These are phyloP conservation scores for Stenolophus ochropezus DNA, from an alignment of 2,888 invertebrate species.

Conservation along the genomic window DNA sequence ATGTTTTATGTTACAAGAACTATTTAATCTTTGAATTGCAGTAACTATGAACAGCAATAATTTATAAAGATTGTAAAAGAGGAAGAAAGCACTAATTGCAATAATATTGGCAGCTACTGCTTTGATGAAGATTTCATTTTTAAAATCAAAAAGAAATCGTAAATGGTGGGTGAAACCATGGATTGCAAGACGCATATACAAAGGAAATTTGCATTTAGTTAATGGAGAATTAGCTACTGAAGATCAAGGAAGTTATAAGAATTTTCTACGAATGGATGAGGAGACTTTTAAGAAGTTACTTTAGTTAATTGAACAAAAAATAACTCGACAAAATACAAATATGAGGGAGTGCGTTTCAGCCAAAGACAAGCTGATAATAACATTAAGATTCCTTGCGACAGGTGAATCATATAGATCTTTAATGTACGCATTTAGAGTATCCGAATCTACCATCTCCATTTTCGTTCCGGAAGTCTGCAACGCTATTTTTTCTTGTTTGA, in stretches of 20 bases:
- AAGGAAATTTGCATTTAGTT: constrained; percentile 8
- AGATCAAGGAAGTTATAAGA: not conserved
- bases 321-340: not conserved
- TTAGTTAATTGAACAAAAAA: not conserved
- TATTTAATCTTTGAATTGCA: not conserved
- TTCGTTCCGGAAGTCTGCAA: constrained; percentile 49
- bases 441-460: constrained; percentile 38
- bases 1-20: no score
- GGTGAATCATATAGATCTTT: constrained; percentile 58
- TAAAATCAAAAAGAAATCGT: not conserved
- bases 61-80: not conserved
- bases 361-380: not conserved
- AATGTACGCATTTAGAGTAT: constrained; percentile 58
- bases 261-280: constrained; percentile 1
- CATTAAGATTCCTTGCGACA: constrained; percentile 51
- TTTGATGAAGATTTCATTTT: not conserved
- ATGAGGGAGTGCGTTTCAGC: not conserved
- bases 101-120: not conserved
- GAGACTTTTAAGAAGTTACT: not conserved
- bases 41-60: not conserved
- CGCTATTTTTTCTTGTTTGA: not conserved
- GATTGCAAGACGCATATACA: not conserved
- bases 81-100: not conserved
- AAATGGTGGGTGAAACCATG: constrained; percentile 5
- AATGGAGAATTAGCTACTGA: not conserved